phyloP scores from a whole-genome alignment of 2,888 invertebrate genomes.

The Athripsodes cinereus region DNA sequence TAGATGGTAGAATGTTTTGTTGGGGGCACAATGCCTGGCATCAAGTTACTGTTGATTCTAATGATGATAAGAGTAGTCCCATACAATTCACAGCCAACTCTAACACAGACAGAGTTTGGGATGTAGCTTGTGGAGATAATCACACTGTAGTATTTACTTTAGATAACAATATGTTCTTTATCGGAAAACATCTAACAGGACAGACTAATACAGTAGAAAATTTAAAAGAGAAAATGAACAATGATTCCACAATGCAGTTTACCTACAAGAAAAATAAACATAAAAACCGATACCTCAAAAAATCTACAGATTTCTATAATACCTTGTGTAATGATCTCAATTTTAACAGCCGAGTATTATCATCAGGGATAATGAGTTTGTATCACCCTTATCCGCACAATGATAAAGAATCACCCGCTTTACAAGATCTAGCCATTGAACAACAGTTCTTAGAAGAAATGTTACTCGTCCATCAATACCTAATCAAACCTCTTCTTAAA shows the following conservation, averaged over 20 bases:
- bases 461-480: conserved; percentile 54
- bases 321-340: conserved; percentile 23
- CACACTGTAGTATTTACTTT: conserved; percentile 64
- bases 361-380: conserved; percentile 45
- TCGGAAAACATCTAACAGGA: conserved; percentile 56
- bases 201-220: conserved; percentile 44
- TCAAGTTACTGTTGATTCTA: conserved; percentile 61
- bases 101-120: conserved; percentile 52
- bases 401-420: conserved; percentile 39
- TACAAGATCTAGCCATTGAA: conserved; percentile 54
- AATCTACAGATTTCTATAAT: conserved; percentile 30
- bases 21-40: conserved; percentile 77
- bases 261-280: conserved; percentile 3
- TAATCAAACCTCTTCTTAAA: conserved; percentile 60
- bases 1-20: conserved; percentile 73
- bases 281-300: conserved; percentile 32
- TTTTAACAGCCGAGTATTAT: conserved; percentile 41
- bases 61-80: conserved; percentile 62
- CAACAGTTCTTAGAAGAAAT: conserved; percentile 67
- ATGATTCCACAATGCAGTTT: conserved; percentile 30
- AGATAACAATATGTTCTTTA: conserved; percentile 60
- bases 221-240: conserved; percentile 35
- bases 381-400: conserved; percentile 41
- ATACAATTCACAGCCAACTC: conserved; percentile 51
- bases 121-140: conserved; percentile 57